These are phyloP conservation scores for Fabriciana adippe DNA, from an alignment of 2,888 invertebrate species.

Conservation along the genomic window DNA sequence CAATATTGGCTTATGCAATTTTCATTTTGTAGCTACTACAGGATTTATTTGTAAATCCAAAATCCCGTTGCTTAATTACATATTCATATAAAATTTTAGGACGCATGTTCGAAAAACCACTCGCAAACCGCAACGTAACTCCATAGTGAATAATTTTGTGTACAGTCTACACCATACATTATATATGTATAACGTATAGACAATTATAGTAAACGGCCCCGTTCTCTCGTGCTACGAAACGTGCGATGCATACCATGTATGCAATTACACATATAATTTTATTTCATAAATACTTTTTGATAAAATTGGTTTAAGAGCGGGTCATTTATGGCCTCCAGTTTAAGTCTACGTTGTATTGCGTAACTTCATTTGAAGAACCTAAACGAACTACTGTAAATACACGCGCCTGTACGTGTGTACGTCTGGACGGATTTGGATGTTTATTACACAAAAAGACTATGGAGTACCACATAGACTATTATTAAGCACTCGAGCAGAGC, in stretches of 20 bases:
- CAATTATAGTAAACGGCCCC: slow-evolving; percentile 16
- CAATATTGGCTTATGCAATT: background rate
- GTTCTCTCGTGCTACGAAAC: slow-evolving; percentile 16
- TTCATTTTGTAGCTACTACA: background rate
- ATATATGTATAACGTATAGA: background rate
- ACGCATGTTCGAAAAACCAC: slow-evolving; percentile 17
- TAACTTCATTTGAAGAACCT: no score
- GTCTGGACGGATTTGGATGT: no score
- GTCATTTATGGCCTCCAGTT: no score
- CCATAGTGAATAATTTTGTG: slow-evolving; percentile 14
- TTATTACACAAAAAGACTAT: no score
- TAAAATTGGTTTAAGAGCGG: no score
- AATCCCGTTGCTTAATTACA: slow-evolving; percentile 8
- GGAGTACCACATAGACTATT: no score
- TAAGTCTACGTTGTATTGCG: no score
- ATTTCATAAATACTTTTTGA: slow-evolving; percentile 4
- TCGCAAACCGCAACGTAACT: slow-evolving; percentile 11
- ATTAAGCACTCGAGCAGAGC: no score
- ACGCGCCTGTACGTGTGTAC: no score
- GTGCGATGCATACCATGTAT: slow-evolving; percentile 3
- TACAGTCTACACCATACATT: slow-evolving; percentile 5
- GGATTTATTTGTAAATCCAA: slow-evolving; percentile 7
- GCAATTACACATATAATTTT: slow-evolving; percentile 6
- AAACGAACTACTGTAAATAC: no score
- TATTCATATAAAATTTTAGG: slow-evolving; percentile 11